These are phyloP conservation scores for Enteromius anoplus DNA, from an alignment of 2,797 vertebrate genomes.

Conservation along the genomic window DNA sequence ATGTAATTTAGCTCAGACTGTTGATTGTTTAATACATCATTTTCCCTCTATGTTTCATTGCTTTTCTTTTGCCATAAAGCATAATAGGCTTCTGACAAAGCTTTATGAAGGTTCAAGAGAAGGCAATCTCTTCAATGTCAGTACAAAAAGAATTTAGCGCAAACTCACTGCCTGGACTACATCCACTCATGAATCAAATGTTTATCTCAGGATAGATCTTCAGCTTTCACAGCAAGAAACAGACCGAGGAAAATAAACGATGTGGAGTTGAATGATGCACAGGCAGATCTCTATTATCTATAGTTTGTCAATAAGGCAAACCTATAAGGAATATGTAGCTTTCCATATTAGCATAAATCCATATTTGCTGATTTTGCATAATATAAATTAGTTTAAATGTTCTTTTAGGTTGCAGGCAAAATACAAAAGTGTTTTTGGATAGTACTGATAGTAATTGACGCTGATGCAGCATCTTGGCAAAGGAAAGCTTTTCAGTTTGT, in stretches of 20 bases:
- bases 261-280: background rate
- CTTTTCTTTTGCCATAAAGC: constrained; percentile 27
- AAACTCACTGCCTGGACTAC: constrained; percentile 3
- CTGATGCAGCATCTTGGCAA: background rate
- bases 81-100: constrained; percentile 22
- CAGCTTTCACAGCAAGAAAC: constrained; percentile 13
- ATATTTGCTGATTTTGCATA: background rate
- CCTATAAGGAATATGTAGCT: background rate
- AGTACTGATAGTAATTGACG: background rate
- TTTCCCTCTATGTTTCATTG: background rate
- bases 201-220: constrained; percentile 22
- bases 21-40: constrained; percentile 10
- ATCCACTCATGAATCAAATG: constrained; percentile 23
- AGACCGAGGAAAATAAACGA: background rate
- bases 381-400: background rate
- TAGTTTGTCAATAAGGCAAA: background rate
- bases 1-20: background rate
- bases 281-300: background rate
- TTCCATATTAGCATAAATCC: background rate
- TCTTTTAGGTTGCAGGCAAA: background rate
- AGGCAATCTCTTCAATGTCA: constrained; percentile 31
- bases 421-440: background rate
- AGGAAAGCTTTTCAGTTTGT: background rate
- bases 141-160: constrained; percentile 4
- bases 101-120: constrained; percentile 21